Base-by-base conservation (phyloP, 1,140 invertebrate species). In the Delia radicum region DNA sequence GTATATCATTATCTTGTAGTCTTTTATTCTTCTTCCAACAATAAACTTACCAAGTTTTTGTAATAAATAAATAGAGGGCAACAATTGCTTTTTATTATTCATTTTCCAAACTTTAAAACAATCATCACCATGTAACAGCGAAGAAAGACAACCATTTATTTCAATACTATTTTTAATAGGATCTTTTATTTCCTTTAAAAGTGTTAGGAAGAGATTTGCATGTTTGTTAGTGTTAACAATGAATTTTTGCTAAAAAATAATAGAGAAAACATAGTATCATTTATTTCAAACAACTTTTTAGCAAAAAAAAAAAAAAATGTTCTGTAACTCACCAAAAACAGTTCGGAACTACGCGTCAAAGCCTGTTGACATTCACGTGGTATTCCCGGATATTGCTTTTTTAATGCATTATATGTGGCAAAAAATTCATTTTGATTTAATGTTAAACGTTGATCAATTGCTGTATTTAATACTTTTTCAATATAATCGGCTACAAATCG, bases 401-500 rank as follows among this genome's bases (percentile, higher is more conserved):
- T 87, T 18, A 82, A 80, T 1, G 89, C 78, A 75, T 89, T 89
- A 48, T 87, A 79, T 2, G 87, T 87, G 42, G 78, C 61, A 67
- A 81, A 87, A 4, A 90, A 82, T 74, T 85, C 87, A 18, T 83
- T 80, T 77, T 86, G 85, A 74, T 83, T 83, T 1, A 84, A 72
- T 26, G 27, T 28, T 42, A 78, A 29, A 28, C 78, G 78, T 3
- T 80, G 73, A 7, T 87, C 86, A 1, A 63, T 74, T 0, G 80
- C 76, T 7, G 80, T 78, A 46, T 72, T 76, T 13, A 93, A 80
- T 7, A 94, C 86, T 62, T 91, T 89, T 42, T 91, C 90, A 62
- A 96, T 87, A 81, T 95, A 93, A 55, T 90, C 88, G 5, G 92
- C 85, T 63, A 93, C 89, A 84, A 92, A 93, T 76, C 89, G 90